These are phyloP conservation scores for Heliothis subflexa DNA, from an alignment of 1,140 invertebrate genomes.

Conservation along the genomic window DNA sequence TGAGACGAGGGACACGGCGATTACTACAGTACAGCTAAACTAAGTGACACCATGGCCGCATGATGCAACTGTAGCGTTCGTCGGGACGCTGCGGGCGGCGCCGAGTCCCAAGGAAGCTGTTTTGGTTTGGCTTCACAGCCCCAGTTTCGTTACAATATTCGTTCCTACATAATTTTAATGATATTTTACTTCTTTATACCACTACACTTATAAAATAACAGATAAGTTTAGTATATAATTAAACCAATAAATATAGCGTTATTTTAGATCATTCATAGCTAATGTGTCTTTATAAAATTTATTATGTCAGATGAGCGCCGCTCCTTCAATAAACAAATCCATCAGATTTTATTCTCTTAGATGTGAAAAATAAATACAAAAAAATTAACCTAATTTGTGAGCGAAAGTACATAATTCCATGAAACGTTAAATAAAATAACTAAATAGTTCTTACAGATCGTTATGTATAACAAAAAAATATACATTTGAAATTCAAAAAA, in stretches of 20 bases:
- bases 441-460: conserved; percentile 60
- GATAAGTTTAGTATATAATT: conserved; percentile 30
- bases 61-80: conserved; percentile 74
- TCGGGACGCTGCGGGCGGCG: conserved; percentile 56
- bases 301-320: conserved; percentile 45
- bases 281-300: conserved; percentile 25
- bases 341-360: not conserved
- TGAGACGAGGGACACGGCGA: conserved; percentile 61
- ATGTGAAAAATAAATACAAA: conserved; percentile 46
- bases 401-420: conserved; percentile 43
- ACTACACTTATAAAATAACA: conserved; percentile 47
- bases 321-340: conserved; percentile 18
- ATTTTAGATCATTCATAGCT: conserved; percentile 29
- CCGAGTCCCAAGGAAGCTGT: conserved; percentile 64
- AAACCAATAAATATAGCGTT: conserved; percentile 36
- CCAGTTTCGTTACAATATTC: conserved; percentile 67
- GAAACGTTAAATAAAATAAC: conserved; percentile 55
- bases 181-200: conserved; percentile 54
- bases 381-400: conserved; percentile 60
- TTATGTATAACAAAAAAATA: conserved; percentile 72
- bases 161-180: conserved; percentile 63
- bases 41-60: conserved; percentile 83
- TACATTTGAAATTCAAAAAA: conserved; percentile 69
- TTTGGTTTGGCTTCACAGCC: conserved; percentile 80
- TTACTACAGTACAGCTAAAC: conserved; percentile 65